phyloP scores from a whole-genome alignment of 2,113 vertebrate species.

The Ceyx melanurus region DNA sequence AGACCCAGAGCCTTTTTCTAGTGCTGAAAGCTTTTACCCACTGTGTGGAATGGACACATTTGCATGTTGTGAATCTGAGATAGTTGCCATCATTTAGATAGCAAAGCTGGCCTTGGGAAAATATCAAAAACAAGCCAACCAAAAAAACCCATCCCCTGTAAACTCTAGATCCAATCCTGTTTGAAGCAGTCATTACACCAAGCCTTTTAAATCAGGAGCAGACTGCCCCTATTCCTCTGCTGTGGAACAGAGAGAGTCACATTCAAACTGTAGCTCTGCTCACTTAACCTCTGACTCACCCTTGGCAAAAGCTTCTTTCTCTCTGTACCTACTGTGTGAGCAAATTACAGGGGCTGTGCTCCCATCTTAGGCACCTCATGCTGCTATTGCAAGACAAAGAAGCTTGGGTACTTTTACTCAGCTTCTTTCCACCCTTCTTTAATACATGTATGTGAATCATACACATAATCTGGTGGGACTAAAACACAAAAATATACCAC shows the following conservation, averaged over 20 bases:
- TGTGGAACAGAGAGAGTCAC: background rate
- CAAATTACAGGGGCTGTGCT: background rate
- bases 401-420: background rate
- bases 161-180: background rate
- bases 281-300: background rate
- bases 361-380: background rate
- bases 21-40: background rate
- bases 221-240: background rate
- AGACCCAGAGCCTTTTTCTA: background rate
- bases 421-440: background rate
- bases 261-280: background rate
- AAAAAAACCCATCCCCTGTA: background rate
- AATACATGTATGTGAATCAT: background rate
- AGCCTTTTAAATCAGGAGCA: background rate
- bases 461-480: background rate
- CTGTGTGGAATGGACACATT: background rate
- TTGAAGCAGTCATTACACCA: background rate
- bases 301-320: background rate
- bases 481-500: background rate
- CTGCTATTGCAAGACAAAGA: background rate
- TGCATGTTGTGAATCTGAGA: background rate
- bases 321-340: background rate
- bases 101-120: background rate
- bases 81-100: background rate
- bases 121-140: background rate